Evolutionary conservation across 2,888 invertebrate species (phyloP).

Genomic region (Ectropis crepuscularia): DNA sequence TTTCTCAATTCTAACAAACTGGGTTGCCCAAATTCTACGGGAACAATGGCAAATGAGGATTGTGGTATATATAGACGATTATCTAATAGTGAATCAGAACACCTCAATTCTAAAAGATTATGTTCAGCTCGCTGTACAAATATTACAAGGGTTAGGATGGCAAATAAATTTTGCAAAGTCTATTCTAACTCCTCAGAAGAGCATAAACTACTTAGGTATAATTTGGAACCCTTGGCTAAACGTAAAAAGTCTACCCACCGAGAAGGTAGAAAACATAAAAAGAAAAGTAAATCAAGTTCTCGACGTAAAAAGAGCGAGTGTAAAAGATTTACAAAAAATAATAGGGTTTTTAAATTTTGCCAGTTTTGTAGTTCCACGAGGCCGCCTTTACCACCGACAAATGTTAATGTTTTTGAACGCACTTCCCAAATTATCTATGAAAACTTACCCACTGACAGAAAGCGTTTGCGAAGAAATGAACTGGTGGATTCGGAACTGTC

Average conservation of each 20-base stretch:
- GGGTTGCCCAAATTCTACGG: neutral
- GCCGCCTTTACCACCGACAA: conserved; percentile 1
- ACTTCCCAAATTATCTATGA: neutral
- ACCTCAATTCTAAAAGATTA: neutral
- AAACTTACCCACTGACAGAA: conserved; percentile 1
- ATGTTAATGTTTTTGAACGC: conserved; percentile 1
- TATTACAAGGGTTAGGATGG: neutral
- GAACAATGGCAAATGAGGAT: neutral
- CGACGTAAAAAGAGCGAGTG: neutral
- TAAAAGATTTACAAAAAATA: neutral
- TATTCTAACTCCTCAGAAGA: neutral
- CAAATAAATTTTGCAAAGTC: neutral
- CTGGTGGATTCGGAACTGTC: conserved; percentile 3
- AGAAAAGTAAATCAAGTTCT: neutral
- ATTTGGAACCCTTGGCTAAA: neutral
- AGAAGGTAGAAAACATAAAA: neutral
- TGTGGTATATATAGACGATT: neutral
- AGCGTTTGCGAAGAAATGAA: neutral
- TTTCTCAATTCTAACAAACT: neutral
- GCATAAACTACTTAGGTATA: neutral
- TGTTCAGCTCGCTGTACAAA: neutral
- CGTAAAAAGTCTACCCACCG: neutral
- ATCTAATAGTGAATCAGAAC: neutral
- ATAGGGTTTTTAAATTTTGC: neutral
- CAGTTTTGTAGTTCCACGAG: neutral